phyloP scores from a whole-genome alignment of 2,888 invertebrate species.

The Apamea sordens region DNA sequence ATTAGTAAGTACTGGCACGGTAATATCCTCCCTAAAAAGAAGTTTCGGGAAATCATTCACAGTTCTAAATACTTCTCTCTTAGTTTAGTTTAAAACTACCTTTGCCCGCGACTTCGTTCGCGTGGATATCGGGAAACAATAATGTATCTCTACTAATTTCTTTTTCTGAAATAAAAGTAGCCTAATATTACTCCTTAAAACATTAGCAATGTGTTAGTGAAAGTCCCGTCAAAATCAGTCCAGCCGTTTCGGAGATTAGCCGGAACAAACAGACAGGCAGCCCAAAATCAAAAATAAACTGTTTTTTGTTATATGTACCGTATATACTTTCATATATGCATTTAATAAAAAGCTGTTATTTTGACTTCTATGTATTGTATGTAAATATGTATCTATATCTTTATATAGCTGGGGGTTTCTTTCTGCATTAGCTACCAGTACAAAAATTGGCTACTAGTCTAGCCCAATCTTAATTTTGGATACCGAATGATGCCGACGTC shows the following conservation, averaged over 20 bases:
- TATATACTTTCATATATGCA: too few species aligned
- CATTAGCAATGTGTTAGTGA: neutral
- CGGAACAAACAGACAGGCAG: neutral
- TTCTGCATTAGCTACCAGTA: neutral
- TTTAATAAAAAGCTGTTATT: too few species aligned
- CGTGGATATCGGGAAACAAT: neutral
- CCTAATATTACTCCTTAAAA: neutral
- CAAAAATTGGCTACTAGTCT: neutral
- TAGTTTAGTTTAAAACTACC: neutral
- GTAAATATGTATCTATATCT: too few species aligned
- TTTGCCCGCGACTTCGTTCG: neutral
- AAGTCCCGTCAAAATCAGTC: neutral
- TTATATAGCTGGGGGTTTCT: neutral
- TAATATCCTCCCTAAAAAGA: constrained; percentile 76
- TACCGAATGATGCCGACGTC: neutral
- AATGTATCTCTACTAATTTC: neutral
- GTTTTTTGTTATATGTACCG: too few species aligned
- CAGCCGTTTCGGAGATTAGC: neutral
- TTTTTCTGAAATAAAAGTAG: neutral
- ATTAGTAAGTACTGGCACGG: constrained; percentile 85
- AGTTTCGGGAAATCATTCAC: neutral
- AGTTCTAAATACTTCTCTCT: neutral
- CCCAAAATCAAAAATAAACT: too few species aligned
- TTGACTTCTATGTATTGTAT: too few species aligned
- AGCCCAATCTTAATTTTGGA: neutral